Conservation (phyloP, 2,113 vertebrate genomes). For the Pelmatolapia mariae region DNA sequence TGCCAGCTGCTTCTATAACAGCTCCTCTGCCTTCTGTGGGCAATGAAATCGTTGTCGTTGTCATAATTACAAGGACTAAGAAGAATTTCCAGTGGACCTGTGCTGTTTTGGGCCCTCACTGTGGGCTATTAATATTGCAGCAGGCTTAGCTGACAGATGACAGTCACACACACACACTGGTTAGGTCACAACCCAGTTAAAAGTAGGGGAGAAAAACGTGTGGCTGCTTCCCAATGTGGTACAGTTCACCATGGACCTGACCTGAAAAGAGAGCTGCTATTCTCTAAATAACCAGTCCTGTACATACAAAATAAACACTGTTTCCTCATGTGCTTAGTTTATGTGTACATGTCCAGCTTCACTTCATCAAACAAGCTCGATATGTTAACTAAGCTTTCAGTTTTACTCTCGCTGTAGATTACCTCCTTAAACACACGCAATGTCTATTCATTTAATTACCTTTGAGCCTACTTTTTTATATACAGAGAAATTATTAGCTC, state of each 20-base stretch:
- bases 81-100: not conserved
- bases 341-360: not conserved
- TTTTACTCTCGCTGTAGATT: not conserved
- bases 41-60: not conserved
- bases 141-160: not conserved
- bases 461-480: not conserved
- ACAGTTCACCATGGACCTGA: not conserved
- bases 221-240: not conserved
- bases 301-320: not conserved
- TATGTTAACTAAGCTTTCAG: not conserved
- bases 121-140: not conserved
- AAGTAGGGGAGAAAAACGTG: not conserved
- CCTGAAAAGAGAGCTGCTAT: not conserved
- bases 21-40: not conserved
- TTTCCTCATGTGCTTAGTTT: not conserved
- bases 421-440: not conserved
- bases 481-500: not conserved
- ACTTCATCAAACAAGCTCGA: not conserved
- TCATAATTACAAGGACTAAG: not conserved
- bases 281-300: not conserved
- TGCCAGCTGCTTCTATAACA: not conserved
- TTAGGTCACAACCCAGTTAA: not conserved
- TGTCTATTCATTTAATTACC: not conserved
- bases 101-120: not conserved
- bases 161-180: not conserved